These are phyloP conservation scores for Acrossocheilus wenchowensis DNA, from an alignment of 2,797 vertebrate genomes.

Conservation along the genomic window DNA sequence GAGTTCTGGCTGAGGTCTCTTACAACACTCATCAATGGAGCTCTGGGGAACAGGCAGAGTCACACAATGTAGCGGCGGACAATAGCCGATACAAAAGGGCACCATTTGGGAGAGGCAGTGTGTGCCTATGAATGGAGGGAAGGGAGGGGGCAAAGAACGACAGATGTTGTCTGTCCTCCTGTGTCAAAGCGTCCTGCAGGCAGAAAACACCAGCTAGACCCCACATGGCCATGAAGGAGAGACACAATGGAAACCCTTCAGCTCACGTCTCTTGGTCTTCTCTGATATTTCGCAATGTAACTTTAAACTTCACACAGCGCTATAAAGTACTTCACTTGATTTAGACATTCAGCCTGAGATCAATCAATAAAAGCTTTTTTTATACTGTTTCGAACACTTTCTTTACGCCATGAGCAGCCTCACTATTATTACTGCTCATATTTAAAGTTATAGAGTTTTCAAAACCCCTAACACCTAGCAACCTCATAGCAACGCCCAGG, in stretches of 20 bases:
- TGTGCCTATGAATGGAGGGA: conserved; percentile 78
- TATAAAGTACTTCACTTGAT: neutral
- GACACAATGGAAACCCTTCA: conserved; percentile 63
- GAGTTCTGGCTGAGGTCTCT: conserved; percentile 61
- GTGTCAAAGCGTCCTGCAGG: conserved; percentile 81
- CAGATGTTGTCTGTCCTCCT: conserved; percentile 78
- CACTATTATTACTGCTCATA: neutral
- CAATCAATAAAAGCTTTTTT: conserved; percentile 4
- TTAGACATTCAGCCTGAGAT: neutral
- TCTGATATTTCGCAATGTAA: conserved; percentile 31
- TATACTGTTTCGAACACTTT: neutral
- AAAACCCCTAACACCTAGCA: neutral
- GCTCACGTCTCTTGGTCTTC: conserved; percentile 35
- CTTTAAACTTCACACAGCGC: neutral
- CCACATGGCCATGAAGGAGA: conserved; percentile 67
- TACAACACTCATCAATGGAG: conserved; percentile 69
- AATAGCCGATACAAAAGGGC: conserved; percentile 75
- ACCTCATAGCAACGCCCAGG: neutral
- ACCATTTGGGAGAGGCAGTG: conserved; percentile 75
- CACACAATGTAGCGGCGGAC: conserved; percentile 77
- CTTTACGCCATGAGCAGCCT: neutral
- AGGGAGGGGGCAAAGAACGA: conserved; percentile 74
- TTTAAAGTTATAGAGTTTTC: neutral
- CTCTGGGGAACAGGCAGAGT: conserved; percentile 74
- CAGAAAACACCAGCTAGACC: conserved; percentile 71